Evolutionary conservation across 2,797 vertebrate species (phyloP).

Genomic region (Zalophus californianus): DNA sequence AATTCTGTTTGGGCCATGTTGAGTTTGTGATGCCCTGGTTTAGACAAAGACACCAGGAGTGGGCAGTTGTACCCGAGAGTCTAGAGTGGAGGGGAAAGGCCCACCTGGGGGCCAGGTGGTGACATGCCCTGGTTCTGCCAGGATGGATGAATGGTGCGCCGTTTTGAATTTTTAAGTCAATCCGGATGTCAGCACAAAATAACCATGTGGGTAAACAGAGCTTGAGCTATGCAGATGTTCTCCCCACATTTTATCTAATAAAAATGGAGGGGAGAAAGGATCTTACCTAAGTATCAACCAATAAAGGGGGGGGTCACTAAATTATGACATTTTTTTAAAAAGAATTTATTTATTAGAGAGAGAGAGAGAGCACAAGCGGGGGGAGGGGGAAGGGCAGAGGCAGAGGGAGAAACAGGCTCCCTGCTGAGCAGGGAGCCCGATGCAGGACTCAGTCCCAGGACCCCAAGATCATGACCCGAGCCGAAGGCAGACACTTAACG

Average conservation of each 20-base stretch:
- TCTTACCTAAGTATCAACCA: not conserved
- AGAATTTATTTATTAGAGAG: not conserved
- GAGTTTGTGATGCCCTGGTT: not conserved
- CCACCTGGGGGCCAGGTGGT: too few species aligned
- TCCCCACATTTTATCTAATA: not conserved
- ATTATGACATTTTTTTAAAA: not conserved
- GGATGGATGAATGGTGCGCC: fast-evolving
- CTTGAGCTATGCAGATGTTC: not conserved
- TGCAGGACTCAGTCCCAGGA: not conserved
- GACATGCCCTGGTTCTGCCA: not conserved
- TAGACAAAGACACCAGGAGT: not conserved
- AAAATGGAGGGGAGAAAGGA: not conserved
- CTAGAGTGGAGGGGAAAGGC: not conserved
- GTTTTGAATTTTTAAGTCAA: not conserved
- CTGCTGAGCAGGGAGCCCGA: not conserved
- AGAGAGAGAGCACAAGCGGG: too few species aligned
- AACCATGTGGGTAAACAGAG: fast-evolving
- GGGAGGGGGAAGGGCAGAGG: not conserved
- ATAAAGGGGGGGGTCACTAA: not conserved
- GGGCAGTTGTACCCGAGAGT: not conserved
- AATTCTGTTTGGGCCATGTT: not conserved
- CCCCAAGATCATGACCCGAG: not conserved
- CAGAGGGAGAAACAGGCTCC: not conserved
- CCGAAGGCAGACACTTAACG: not conserved
- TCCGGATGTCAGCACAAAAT: not conserved